Conservation (phyloP, 1,140 invertebrate species). For the Cyclina sinensis region DNA sequence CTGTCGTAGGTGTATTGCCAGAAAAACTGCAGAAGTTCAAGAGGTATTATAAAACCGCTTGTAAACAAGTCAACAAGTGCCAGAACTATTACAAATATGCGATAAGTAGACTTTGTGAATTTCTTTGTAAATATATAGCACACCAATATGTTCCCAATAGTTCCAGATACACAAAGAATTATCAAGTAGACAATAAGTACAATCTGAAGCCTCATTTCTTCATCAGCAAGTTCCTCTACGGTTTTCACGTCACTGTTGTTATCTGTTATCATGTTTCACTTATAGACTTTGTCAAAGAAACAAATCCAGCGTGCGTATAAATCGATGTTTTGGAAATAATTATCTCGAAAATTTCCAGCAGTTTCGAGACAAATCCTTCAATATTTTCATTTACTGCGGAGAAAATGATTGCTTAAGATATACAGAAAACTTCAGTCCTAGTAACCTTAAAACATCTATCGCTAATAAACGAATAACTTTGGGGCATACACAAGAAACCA, state of each 20-base stretch:
- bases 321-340: too few relatives aligned
- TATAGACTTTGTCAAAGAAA: too few relatives aligned
- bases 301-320: too few relatives aligned
- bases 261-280: not conserved
- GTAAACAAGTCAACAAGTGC: conserved; percentile 7
- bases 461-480: too few relatives aligned
- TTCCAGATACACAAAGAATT: conserved; percentile 25
- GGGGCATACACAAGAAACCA: too few relatives aligned
- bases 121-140: conserved; percentile 49
- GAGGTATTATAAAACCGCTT: not conserved
- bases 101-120: conserved; percentile 3
- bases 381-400: too few relatives aligned
- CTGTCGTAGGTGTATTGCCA: conserved; percentile 6
- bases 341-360: too few relatives aligned
- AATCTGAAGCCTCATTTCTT: conserved; percentile 14
- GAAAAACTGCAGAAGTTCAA: conserved; percentile 10
- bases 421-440: too few relatives aligned
- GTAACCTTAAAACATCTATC: too few relatives aligned
- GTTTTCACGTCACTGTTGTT: not conserved
- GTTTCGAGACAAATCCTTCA: too few relatives aligned
- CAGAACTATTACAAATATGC: conserved; percentile 7
- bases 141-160: conserved; percentile 51
- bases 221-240: conserved; percentile 16
- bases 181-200: conserved; percentile 36
- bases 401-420: too few relatives aligned